phyloP scores from a whole-genome alignment of 2,888 invertebrate genomes.

The Xanthorhoe spadicearia region DNA sequence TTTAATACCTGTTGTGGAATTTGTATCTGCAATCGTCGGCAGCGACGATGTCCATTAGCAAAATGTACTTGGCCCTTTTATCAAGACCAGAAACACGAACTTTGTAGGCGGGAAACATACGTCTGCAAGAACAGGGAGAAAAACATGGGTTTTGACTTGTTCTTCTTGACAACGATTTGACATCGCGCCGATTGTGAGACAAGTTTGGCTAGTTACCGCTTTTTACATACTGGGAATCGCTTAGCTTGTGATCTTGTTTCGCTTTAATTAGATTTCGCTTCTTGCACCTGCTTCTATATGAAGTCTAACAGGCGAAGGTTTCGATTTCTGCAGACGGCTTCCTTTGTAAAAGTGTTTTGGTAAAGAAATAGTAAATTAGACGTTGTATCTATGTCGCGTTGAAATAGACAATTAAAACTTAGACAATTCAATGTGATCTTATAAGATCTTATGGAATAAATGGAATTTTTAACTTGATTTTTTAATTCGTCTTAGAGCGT shows the following conservation, averaged over 20 bases:
- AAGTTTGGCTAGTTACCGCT: slow-evolving; percentile 73
- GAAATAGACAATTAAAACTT: too few relatives aligned
- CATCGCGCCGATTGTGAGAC: slow-evolving; percentile 82
- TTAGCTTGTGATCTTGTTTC: slow-evolving; percentile 80
- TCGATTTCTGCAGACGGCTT: too few relatives aligned
- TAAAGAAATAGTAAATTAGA: too few relatives aligned
- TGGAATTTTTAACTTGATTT: too few relatives aligned
- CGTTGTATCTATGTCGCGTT: too few relatives aligned
- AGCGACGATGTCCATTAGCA: slow-evolving; percentile 98
- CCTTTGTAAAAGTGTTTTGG: too few relatives aligned
- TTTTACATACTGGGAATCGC: slow-evolving; percentile 67
- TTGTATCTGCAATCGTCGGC: slow-evolving; percentile 98
- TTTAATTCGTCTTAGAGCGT: too few relatives aligned
- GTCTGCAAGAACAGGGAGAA: slow-evolving; percentile 90
- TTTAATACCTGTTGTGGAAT: slow-evolving; percentile 94
- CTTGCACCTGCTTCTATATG: slow-evolving; percentile 3
- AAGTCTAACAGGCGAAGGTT: slow-evolving; percentile 16
- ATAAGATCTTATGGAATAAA: too few relatives aligned
- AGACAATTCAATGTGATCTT: too few relatives aligned
- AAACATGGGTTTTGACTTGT: slow-evolving; percentile 81
- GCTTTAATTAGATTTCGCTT: slow-evolving; percentile 60
- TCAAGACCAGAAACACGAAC: slow-evolving; percentile 98
- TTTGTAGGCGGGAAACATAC: slow-evolving; percentile 99
- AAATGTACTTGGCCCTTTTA: slow-evolving; percentile 98
- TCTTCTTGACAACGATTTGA: slow-evolving; percentile 81